Base-by-base conservation (phyloP, 2,888 invertebrate genomes). In the Latrodectus elegans region DNA sequence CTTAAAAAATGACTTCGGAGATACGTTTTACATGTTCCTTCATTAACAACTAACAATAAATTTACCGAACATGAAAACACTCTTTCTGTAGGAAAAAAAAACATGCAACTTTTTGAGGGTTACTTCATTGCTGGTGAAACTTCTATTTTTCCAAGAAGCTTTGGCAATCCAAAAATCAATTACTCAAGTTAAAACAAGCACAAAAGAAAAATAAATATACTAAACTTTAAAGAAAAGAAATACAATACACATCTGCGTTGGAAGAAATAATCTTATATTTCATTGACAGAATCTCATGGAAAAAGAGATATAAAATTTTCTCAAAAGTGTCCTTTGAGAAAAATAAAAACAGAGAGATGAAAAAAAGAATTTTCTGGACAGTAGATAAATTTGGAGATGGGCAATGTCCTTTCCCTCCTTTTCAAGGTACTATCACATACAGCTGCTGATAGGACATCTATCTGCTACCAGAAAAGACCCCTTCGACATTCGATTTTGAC, bases 371-470 rank as follows among this genome's bases (percentile, higher is more conserved):
- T 53, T 55, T 52, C 3, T 8, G 64, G 70, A 55, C n/a, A 49
- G 55, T 75, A 82, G 82, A 82, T 82, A 82, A 82, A 82, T 82
- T 75, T 26, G 49, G 82, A 53, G 52, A 38, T 60, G 72, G 81
- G 73, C 55, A 11, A 72, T 52, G 67, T 60, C n/a, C 22, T 74
- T 73, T 64, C 75, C 85, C 85, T 85, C 85, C 85, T 80, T 64
- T 85, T 85, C 74, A 75, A 74, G 64, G 85, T 85, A 80, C 85
- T 70, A 85, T 85, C 85, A 85, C 75, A 67, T 80, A 68, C 85
- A 85, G 85, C 85, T 85, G 85, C 79, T 75, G 60, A 65, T 68
- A 64, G 60, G 53, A 85, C 85, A 85, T 85, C 73, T 80, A 85
- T 85, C 84, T 84, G 72, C 65, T 51, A 68, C 14, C 65, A 51